Percentiles rank a stretch among this genome's conserved stretches.
Conservation (phyloP, 2,888 invertebrate species). For the Apamea crenata region DNA sequence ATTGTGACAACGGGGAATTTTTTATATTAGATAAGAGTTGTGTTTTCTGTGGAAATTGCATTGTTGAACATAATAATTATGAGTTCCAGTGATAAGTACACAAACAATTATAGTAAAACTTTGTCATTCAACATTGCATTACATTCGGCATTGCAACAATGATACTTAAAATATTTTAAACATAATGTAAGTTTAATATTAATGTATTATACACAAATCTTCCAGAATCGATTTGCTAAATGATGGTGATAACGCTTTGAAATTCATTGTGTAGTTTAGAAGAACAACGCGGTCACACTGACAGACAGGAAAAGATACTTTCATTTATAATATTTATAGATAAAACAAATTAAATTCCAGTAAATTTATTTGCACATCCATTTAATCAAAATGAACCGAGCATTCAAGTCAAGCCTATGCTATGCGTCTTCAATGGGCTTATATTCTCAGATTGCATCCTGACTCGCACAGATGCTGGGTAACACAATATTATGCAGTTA, state of each 20-base stretch:
- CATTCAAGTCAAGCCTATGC: constrained; percentile 4
- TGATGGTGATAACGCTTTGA: not conserved
- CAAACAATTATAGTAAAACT: not conserved
- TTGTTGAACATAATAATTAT: constrained; percentile 4
- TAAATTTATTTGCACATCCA: not conserved
- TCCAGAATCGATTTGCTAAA: not conserved
- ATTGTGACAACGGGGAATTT: no score
- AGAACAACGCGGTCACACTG: not conserved
- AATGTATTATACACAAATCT: not conserved
- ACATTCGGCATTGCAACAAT: not conserved
- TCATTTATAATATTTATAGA: not conserved
- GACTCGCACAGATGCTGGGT: constrained; percentile 44
- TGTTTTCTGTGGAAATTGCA: not conserved
- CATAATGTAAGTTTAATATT: not conserved
- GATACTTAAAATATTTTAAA: not conserved
- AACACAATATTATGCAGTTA: constrained; percentile 52
- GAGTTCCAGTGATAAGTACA: not conserved
- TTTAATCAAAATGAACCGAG: not conserved
- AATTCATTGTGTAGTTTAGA: not conserved
- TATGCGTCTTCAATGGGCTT: constrained; percentile 7
- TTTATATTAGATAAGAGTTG: no score
- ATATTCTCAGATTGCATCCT: constrained; percentile 47
- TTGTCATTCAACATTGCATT: not conserved
- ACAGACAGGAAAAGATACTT: not conserved
- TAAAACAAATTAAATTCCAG: not conserved